Base-by-base conservation (phyloP, 1,140 invertebrate genomes). In the Calosoma granatense region DNA sequence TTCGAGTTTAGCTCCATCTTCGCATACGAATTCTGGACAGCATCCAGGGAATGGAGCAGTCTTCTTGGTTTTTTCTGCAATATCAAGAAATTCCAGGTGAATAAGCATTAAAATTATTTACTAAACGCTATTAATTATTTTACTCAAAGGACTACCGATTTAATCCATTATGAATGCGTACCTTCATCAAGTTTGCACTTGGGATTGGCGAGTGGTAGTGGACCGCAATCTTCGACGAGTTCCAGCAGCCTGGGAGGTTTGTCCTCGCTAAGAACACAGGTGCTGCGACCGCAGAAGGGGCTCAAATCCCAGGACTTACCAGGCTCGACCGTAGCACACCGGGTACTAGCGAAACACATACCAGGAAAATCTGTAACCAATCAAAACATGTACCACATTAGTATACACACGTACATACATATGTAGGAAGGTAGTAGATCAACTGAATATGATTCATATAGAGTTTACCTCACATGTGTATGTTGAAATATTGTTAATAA, bases 321-420 rank as follows among this genome's bases (percentile, higher is more conserved):
- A 23, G 87, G 86, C 67, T 90, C 87, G 22, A 92, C 82, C 14
- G 89, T 92, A 1, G 88, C 85, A 69, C 89, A 93, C 59, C 81
- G 83, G n/a, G 90, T 93, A 0, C 88, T 91, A 1, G 89, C 89
- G 72, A 92, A 93, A 66, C 90, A 93, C 77, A 90, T 81, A 9
- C 86, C 87, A 43, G 90, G 89, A 78, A 93, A 93, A 75, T 93
- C 89, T 93, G 74, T 3, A 73, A 36, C 6, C 26, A 36, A 76
- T 65, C 59, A 63, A 64, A 61, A 60, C 26, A 36, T 36, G n/a
- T n/a, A 36, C n/a, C 26, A 36, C 26, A 36, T 36, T 9, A 6
- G n/a, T 36, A 36, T 36, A 36, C 26, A 36, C 6, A 36, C 26
- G 26, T n/a, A 36, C 26, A 36, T n/a, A n/a, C n/a, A 9, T 36